Evolutionary conservation across 2,888 invertebrate genomes (phyloP), one percentile per base, ranked within the genome.

Genomic region (Mactromeris polynyma): DNA sequence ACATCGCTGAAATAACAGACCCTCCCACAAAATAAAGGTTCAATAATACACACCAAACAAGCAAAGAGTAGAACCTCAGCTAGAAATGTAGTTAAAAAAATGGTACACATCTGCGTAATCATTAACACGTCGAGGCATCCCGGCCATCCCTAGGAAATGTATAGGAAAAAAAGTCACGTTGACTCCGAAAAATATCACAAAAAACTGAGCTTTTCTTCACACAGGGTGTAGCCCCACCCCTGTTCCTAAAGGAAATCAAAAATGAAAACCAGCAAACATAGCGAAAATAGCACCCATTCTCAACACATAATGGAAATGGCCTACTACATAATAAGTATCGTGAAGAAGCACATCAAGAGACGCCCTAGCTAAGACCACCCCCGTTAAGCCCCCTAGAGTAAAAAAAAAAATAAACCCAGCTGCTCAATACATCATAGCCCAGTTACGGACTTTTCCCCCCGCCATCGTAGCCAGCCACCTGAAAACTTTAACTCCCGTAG

Each of bases 291-390:
- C 98, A 93, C 98, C 98, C 97, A 98, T 98, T 3, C 98, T 98
- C 95, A 98, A 94, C 0, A 98, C 98, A 97, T 98, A 98, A 96
- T 98, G 98, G 95, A 98, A 98, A 96, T 98, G 98, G 6, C 98
- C 98, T 54, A 98, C 98, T 83, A 98, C 98, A 97, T 98, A 98
- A 96, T 98, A 98, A n/a, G 98, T 98, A 96, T 98, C 98, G 97
- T 98, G 98, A 19, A 98, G 92, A 89, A 98, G 97, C 97, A 98
- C 98, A 97, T 98, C 98, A 97, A 98, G 97, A 21, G 98, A 98
- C 42, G 98, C 98, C 96, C 98, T 98, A 89, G 98, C 91, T 58
- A 95, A 69, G 33, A 96, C 92, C 92, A 97, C 95, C 40, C 97
- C 97, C 2, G 96, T 96, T 86, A 97, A 87, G 9, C 98, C 98